phyloP scores from a whole-genome alignment of 1,140 invertebrate species.

The Lepidurus apus region DNA sequence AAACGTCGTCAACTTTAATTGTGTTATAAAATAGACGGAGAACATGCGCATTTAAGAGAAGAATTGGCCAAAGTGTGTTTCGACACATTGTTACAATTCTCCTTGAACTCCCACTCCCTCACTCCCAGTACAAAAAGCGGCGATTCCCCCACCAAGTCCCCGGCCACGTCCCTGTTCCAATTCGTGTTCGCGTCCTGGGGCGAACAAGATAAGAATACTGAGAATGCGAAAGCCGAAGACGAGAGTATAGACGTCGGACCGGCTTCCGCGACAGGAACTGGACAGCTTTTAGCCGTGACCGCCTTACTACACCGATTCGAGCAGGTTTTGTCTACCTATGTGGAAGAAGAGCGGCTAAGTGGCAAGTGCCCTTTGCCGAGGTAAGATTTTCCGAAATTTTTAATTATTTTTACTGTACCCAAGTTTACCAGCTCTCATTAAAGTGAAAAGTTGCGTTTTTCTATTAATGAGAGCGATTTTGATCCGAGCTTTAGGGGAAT shows the following conservation, averaged over 20 bases:
- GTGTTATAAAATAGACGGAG: constrained; percentile 57
- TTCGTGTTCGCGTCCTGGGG: constrained; percentile 37
- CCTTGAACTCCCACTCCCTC: constrained; percentile 46
- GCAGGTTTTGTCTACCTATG: constrained; percentile 67
- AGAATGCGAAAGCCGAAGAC: constrained; percentile 41
- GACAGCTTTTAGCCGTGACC: constrained; percentile 74
- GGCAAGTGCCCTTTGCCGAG: constrained; percentile 85
- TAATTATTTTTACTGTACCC: too few relatives aligned
- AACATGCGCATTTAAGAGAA: constrained; percentile 76
- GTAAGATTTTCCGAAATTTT: constrained; percentile 47
- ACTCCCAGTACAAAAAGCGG: constrained; percentile 35
- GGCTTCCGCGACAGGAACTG: constrained; percentile 49
- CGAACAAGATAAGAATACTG: constrained; percentile 47
- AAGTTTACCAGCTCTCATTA: too few relatives aligned
- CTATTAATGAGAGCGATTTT: too few relatives aligned
- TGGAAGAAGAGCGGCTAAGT: constrained; percentile 78
- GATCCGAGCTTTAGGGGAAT: too few relatives aligned
- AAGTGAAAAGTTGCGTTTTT: too few relatives aligned
- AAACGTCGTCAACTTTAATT: neutral
- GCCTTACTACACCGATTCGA: constrained; percentile 86
- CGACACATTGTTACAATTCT: constrained; percentile 91
- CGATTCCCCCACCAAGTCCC: constrained; percentile 42
- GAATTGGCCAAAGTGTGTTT: constrained; percentile 95
- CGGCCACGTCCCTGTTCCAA: constrained; percentile 57
- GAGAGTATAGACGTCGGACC: constrained; percentile 34